Evolutionary conservation across 2,113 vertebrate genomes (phyloP).

Genomic region (Tenebrosternarchus preto): DNA sequence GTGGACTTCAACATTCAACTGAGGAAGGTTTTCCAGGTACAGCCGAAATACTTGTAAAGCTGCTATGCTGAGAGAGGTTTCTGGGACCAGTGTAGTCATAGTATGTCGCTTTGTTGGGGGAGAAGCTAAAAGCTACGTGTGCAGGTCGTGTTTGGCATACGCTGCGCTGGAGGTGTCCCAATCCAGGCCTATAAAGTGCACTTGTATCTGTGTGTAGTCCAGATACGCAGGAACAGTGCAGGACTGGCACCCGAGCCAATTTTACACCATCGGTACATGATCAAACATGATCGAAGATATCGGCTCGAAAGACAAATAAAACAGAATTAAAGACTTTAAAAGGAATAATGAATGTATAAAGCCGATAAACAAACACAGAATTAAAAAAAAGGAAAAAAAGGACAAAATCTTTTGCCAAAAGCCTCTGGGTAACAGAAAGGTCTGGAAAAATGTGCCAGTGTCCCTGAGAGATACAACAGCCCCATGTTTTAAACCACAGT

Average conservation of each 20-base stretch:
- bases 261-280: background rate
- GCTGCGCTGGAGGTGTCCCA: background rate
- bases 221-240: background rate
- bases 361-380: background rate
- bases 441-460: background rate
- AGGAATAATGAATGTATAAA: too few species aligned
- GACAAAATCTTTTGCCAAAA: background rate
- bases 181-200: constrained; percentile 32
- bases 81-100: too few species aligned
- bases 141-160: background rate
- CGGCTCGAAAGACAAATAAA: background rate
- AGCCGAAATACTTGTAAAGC: too few species aligned
- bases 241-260: background rate
- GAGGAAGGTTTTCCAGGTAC: too few species aligned
- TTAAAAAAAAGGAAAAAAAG: background rate
- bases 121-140: background rate
- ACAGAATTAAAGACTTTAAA: background rate
- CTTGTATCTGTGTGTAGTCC: constrained; percentile 20
- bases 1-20: too few species aligned
- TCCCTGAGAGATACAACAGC: background rate
- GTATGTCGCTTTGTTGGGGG: too few species aligned
- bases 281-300: background rate
- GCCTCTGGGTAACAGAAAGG: background rate
- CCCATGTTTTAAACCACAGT: background rate
- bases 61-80: too few species aligned